Base-by-base conservation (phyloP, 2,888 invertebrate species). In the Julus scandinavius region DNA sequence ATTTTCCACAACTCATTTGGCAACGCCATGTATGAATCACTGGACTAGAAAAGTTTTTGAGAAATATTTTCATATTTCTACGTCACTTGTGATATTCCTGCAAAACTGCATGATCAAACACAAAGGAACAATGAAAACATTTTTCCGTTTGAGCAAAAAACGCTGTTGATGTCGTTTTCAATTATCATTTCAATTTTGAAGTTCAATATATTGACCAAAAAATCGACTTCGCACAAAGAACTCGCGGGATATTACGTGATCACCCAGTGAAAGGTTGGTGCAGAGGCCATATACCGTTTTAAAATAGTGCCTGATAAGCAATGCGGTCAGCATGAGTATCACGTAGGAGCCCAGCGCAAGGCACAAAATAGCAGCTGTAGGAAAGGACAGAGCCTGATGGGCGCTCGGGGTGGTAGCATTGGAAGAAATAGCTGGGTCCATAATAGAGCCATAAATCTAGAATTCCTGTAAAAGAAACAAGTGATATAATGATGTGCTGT, bases 301-400 rank as follows among this genome's bases (percentile, higher is more conserved):
- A 2, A 88, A 40, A 85, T 83, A 85, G 7, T 85, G 58, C 20
- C 88, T 80, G 17, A 88, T 88, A 17, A 88, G 80, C 58, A 88
- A 45, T n/a, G 88, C 88, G 20, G 85, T 20, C 5, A 85, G 29
- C 29, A 85, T 85, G 1, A 88, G 54, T 15, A 88, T 41, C 38
- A 88, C 45, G 54, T 88, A 88, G 29, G 49, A 49, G 5, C 88
- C 83, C 1, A 88, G 49, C 4, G 85, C 85, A 11, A 88, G 45
- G 38, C 88, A 88, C 41, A 88, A 29, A 85, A 88, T 88, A 9
- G 88, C 88, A 2, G 88, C 88, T 6, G 88, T 88, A 3, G 88
- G 88, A 86, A 86, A 3, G 13, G 84, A 84, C n/a, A 38, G 84
- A 29, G 4, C n/a, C 15, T 40, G 45, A n/a, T 7, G 40, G 1